These are phyloP conservation scores for Brachystomella parvula DNA, from an alignment of 1,140 invertebrate genomes.

Conservation along the genomic window DNA sequence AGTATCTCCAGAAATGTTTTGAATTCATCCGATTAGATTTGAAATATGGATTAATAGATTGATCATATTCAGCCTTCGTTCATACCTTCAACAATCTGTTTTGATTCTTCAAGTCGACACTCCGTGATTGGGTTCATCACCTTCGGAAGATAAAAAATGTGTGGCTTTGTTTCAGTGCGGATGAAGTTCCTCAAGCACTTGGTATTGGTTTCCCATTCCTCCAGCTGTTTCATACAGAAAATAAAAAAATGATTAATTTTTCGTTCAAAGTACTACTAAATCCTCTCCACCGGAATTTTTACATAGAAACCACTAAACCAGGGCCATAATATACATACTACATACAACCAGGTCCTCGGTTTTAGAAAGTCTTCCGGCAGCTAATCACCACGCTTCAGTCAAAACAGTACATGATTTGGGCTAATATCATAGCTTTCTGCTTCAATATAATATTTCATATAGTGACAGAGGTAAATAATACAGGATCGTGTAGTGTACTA, in stretches of 20 bases:
- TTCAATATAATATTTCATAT: too few relatives aligned
- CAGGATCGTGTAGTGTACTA: too few relatives aligned
- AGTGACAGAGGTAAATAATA: too few relatives aligned
- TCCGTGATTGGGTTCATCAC: slow-evolving; percentile 53
- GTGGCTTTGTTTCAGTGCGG: slow-evolving; percentile 73
- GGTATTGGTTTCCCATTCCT: slow-evolving; percentile 75
- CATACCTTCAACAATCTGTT: slow-evolving; percentile 53
- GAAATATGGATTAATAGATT: slow-evolving; percentile 12
- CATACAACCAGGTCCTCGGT: too few relatives aligned
- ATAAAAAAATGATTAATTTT: too few relatives aligned
- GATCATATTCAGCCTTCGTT: slow-evolving; percentile 9
- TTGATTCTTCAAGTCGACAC: slow-evolving; percentile 50
- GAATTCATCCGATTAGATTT: neutral
- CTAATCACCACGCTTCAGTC: too few relatives aligned
- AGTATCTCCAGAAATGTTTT: neutral
- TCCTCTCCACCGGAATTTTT: neutral
- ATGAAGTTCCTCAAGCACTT: slow-evolving; percentile 73
- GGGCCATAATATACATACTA: neutral
- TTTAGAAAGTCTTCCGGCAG: too few relatives aligned
- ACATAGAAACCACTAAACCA: slow-evolving; percentile 13
- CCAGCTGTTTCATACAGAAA: slow-evolving; percentile 55
- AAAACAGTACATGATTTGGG: too few relatives aligned
- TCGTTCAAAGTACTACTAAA: too few relatives aligned
- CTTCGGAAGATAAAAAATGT: slow-evolving; percentile 79
- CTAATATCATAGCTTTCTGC: too few relatives aligned